Evolutionary conservation across 2,113 vertebrate species (phyloP).

Genomic region (Xiphorhynchus elegans): DNA sequence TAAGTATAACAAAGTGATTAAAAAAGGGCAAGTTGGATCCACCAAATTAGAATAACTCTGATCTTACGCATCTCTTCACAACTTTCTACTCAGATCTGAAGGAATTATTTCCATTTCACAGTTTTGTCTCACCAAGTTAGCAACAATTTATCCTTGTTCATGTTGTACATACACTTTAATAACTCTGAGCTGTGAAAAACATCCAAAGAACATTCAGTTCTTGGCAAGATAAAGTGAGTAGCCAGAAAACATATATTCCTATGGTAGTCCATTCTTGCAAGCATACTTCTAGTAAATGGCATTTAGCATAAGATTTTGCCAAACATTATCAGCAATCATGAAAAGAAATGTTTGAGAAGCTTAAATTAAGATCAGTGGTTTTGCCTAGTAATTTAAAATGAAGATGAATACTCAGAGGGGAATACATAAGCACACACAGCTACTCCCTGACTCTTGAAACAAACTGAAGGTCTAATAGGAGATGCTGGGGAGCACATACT

Average conservation of each 20-base stretch:
- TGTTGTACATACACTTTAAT: not conserved
- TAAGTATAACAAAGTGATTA: not conserved
- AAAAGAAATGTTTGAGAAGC: not conserved
- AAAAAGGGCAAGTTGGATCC: not conserved
- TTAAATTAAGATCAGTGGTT: not conserved
- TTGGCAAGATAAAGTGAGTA: not conserved
- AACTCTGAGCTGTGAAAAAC: not conserved
- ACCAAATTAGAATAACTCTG: not conserved
- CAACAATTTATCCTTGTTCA: not conserved
- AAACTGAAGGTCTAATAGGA: not conserved
- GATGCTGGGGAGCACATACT: not conserved
- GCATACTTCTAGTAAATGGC: not conserved
- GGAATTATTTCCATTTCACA: not conserved
- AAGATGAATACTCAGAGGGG: not conserved
- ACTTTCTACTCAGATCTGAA: not conserved
- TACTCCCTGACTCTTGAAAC: not conserved
- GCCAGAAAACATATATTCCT: not conserved
- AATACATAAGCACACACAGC: not conserved
- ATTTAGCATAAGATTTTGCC: not conserved
- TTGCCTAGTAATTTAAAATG: not conserved
- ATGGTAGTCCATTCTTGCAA: not conserved
- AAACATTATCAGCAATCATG: not conserved
- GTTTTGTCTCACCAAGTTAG: not conserved
- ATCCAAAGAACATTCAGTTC: not conserved
- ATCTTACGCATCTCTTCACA: accelerated